Evolutionary conservation across 2,888 invertebrate species (phyloP).

Genomic region (Watsonalla binaria): DNA sequence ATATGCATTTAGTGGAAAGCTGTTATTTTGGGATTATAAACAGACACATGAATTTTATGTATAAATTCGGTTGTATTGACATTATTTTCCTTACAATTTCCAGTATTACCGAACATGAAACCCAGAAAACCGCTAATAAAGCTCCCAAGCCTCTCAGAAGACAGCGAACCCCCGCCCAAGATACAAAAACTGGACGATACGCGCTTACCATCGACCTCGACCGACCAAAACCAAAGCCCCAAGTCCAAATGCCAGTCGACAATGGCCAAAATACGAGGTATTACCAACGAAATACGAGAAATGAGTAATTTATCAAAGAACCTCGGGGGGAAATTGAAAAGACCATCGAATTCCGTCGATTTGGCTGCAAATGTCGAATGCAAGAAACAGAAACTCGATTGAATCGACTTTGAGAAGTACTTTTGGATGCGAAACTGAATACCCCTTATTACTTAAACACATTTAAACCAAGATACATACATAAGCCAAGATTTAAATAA

Average conservation of each 20-base stretch:
- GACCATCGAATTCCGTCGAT: conserved; percentile 16
- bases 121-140: conserved; percentile 61
- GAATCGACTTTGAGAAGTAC: conserved; percentile 20
- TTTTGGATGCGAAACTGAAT: no score
- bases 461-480: no score
- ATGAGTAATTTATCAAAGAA: conserved; percentile 40
- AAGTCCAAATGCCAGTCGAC: conserved; percentile 31
- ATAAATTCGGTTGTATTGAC: background rate
- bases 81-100: conserved; percentile 11
- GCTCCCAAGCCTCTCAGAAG: conserved; percentile 56
- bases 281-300: conserved; percentile 52
- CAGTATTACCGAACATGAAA: conserved; percentile 67
- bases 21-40: no score
- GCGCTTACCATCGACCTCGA: conserved; percentile 26
- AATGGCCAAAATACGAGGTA: conserved; percentile 46
- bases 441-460: no score
- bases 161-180: conserved; percentile 33
- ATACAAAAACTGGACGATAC: conserved; percentile 24
- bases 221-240: conserved; percentile 13
- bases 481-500: no score
- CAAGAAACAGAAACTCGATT: conserved; percentile 51
- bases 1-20: no score
- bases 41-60: conserved; percentile 31
- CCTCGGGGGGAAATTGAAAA: conserved; percentile 39
- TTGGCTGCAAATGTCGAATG: conserved; percentile 12